Evolutionary conservation across 2,113 vertebrate species (phyloP).

Genomic region (Nesoenas mayeri): DNA sequence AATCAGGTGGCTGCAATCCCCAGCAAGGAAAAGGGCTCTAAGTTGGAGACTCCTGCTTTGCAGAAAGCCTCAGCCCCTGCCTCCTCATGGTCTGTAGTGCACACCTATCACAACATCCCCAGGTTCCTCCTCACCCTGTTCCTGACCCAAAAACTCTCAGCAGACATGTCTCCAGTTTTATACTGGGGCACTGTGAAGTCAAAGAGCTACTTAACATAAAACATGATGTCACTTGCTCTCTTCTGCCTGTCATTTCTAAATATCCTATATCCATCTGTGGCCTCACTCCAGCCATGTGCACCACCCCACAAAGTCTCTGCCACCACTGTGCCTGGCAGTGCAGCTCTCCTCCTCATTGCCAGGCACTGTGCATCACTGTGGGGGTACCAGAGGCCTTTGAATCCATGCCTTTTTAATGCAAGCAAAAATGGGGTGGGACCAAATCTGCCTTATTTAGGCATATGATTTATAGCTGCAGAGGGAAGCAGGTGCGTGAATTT

Average conservation of each 20-base stretch:
- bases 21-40: background rate
- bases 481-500: background rate
- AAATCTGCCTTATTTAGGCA: background rate
- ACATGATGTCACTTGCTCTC: background rate
- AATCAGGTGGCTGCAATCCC: background rate
- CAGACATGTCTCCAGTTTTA: background rate
- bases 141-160: background rate
- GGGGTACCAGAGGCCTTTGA: background rate
- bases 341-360: background rate
- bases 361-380: background rate
- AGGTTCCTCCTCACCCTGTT: background rate
- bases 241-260: background rate
- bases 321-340: background rate
- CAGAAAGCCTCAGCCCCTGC: background rate
- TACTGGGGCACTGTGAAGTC: background rate
- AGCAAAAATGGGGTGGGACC: background rate
- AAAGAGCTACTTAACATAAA: background rate
- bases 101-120: background rate
- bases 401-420: background rate
- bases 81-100: background rate
- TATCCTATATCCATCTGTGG: background rate
- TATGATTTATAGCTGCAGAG: background rate
- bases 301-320: background rate
- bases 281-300: rapidly evolving
- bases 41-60: background rate